phyloP scores from a whole-genome alignment of 2,888 invertebrate species.

The Scaptomyza polygonia region DNA sequence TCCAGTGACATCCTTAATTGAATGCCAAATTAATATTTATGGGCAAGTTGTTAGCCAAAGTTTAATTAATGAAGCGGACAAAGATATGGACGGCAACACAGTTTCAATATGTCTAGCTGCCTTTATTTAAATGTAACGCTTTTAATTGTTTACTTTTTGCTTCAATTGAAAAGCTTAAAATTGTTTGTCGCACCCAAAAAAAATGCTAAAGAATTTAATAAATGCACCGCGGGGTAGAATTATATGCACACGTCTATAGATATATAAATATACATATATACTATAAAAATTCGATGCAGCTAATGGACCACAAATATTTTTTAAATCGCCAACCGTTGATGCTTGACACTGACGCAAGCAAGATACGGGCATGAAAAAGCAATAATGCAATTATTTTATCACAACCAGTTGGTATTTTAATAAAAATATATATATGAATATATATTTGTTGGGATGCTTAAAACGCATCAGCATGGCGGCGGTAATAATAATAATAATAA shows the following conservation, averaged over 20 bases:
- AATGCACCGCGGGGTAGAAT: slow-evolving; percentile 31
- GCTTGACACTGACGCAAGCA: slow-evolving; percentile 20
- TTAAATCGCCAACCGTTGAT: slow-evolving; percentile 32
- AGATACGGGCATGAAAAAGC: slow-evolving; percentile 38
- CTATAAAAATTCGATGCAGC: slow-evolving; percentile 41
- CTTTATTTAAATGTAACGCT: slow-evolving; percentile 13
- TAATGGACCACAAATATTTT: slow-evolving; percentile 64
- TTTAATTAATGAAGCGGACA: slow-evolving; percentile 61
- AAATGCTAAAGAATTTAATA: slow-evolving; percentile 25
- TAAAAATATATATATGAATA: slow-evolving; percentile 12
- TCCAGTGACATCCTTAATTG: slow-evolving; percentile 48
- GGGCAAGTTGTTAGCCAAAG: slow-evolving; percentile 44
- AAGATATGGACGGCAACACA: slow-evolving; percentile 7
- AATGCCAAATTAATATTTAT: slow-evolving; percentile 73
- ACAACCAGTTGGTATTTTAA: slow-evolving; percentile 40
- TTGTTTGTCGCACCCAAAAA: not conserved
- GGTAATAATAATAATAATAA: slow-evolving; percentile 49
- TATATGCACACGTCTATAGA: slow-evolving; percentile 1
- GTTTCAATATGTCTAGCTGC: slow-evolving; percentile 1
- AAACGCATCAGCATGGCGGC: slow-evolving; percentile 28
- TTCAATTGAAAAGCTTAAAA: no score
- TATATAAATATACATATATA: no score
- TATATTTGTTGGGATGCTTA: slow-evolving; percentile 23
- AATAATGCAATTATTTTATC: slow-evolving; percentile 69
- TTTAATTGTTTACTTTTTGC: slow-evolving; percentile 15